These are phyloP conservation scores for Amphipoea oculea DNA, from an alignment of 2,888 invertebrate species.

Conservation along the genomic window DNA sequence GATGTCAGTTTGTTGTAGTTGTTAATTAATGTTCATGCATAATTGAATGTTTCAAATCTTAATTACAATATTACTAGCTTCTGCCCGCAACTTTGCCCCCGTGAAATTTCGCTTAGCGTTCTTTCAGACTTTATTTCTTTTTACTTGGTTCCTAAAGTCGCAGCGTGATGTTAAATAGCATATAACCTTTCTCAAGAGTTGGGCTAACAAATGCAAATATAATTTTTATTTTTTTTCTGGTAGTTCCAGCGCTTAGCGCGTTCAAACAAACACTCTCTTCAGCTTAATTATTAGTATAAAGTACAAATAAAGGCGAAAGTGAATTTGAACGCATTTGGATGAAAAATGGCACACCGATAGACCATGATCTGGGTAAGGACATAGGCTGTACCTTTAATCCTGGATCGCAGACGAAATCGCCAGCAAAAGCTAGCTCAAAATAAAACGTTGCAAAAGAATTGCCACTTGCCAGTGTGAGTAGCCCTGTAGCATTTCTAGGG, in stretches of 20 bases:
- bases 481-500: conserved; percentile 26
- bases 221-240: background rate
- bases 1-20: background rate
- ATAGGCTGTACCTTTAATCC: background rate
- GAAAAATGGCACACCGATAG: background rate
- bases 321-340: background rate
- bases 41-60: background rate
- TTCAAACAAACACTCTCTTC: background rate
- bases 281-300: background rate
- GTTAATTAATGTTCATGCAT: background rate
- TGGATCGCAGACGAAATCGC: background rate
- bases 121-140: too few species aligned
- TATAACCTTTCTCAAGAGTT: background rate
- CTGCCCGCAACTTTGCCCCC: background rate
- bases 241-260: too few species aligned
- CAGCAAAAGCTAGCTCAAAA: background rate
- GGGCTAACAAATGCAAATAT: background rate
- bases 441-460: background rate
- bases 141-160: background rate
- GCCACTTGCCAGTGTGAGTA: background rate
- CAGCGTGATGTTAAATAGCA: background rate
- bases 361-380: background rate
- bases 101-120: background rate
- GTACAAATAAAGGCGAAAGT: background rate
- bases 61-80: background rate